Evolutionary conservation across 2,888 invertebrate genomes (phyloP).

Genomic region (Zaprionus bogoriensis): DNA sequence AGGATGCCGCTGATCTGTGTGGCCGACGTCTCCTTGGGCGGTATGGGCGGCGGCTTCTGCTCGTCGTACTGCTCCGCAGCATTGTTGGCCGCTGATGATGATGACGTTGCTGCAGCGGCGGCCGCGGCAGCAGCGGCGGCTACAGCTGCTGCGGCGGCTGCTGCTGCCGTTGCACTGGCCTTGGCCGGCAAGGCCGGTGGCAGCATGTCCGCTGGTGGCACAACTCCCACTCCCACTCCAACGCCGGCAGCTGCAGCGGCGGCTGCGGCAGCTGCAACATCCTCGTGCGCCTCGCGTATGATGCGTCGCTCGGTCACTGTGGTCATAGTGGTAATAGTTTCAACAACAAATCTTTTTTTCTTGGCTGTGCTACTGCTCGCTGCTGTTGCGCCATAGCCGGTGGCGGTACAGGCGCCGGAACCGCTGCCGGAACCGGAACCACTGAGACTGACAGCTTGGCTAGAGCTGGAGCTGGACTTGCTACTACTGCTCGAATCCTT

Average conservation of each 20-base stretch:
- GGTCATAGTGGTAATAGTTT: constrained; percentile 87
- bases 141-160: constrained; percentile 44
- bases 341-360: constrained; percentile 84
- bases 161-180: constrained; percentile 53
- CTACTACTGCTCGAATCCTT: constrained; percentile 57
- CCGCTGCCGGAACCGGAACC: constrained; percentile 16
- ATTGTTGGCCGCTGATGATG: background rate
- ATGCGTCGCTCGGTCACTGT: constrained; percentile 87
- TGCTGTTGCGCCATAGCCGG: constrained; percentile 10
- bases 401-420: constrained; percentile 6
- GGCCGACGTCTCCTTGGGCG: constrained; percentile 84
- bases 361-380: constrained; percentile 72
- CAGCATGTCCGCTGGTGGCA: constrained; percentile 32
- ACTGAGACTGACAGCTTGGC: constrained; percentile 6
- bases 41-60: constrained; percentile 79
- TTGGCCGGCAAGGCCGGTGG: constrained; percentile 63
- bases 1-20: constrained; percentile 88
- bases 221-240: constrained; percentile 3
- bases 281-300: constrained; percentile 82
- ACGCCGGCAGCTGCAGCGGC: constrained; percentile 13
- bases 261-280: constrained; percentile 51
- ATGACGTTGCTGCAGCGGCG: constrained; percentile 23
- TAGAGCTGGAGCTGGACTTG: constrained; percentile 23
- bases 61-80: constrained; percentile 55
- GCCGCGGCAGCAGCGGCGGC: constrained; percentile 40